phyloP scores from a whole-genome alignment of 2,113 vertebrate species.

The Trogon melanurus region DNA sequence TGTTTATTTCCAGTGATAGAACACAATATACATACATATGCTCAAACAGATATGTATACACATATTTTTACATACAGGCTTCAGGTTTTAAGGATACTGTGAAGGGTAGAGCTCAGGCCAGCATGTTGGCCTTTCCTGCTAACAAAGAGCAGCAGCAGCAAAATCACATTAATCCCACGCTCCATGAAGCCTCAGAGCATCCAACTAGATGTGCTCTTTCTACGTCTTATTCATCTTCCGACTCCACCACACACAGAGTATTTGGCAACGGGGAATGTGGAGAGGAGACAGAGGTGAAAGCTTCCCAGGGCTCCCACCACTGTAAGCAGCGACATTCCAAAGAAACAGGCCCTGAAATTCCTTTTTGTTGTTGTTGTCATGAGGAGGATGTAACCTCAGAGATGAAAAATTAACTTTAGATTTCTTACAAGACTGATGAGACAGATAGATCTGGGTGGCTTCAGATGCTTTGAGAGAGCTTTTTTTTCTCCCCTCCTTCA shows the following conservation, averaged over 20 bases:
- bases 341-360: background rate
- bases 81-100: background rate
- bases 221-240: background rate
- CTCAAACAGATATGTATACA: background rate
- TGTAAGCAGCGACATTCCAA: background rate
- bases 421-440: conserved; percentile 2
- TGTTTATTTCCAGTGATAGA: background rate
- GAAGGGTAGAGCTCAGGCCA: background rate
- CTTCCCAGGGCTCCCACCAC: background rate
- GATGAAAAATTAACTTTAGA: background rate
- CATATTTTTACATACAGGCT: background rate
- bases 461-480: conserved; percentile 2
- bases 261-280: background rate
- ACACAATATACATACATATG: background rate
- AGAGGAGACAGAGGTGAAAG: background rate
- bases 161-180: background rate
- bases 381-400: background rate
- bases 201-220: background rate
- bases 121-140: background rate
- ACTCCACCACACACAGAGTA: rapidly evolving
- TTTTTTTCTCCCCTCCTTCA: conserved; percentile 22
- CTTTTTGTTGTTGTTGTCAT: background rate
- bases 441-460: background rate
- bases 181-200: background rate
- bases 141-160: background rate